Evolutionary conservation across 2,888 invertebrate genomes (phyloP), one percentile per base, ranked within the genome.

Genomic region (Leptinotarsa juncta): DNA sequence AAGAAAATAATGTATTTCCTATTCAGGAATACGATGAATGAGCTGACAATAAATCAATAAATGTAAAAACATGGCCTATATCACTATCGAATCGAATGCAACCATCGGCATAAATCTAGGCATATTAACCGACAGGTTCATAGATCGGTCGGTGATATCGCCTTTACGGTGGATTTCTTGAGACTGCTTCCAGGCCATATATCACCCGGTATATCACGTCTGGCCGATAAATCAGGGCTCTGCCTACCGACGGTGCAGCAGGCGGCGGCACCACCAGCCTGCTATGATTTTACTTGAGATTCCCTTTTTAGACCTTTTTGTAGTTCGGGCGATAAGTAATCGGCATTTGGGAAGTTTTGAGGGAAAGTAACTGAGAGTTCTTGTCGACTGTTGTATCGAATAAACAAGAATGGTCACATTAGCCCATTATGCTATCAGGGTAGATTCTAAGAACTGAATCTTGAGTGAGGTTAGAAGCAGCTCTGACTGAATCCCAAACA

Each of bases 191-290:
- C 79, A 81, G 83, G 83, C 83, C 83, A 86, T 88, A 88, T 87
- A 87, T 88, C 88, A 88, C 85, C 81, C 83, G 81, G 85, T 86
- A 85, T 87, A 87, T 87, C 87, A 87, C 87, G 86, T 86, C 85
- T 85, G 83, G 79, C 82, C 85, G 83, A 87, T 88, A 88, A 88
- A 88, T 88, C 87, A 88, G 84, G 84, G 32, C 62, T 71, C 65
- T 18, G 32, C 66, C 48, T 53, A 20, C 71, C 51, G 42, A 14
- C 62, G 62, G 62, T 62, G 62, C 62, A 62, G 60, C 62, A 42
- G 26, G 42, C 71, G 71, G 51, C 71, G 71, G 71, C 70, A 62
- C 65, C 66, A 57, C 73, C 70, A 67, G 74, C 74, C 57, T 70
- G 65, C 73, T 70, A 70, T 69, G 55, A 72, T 73, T 66, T 73